Evolutionary conservation across 2,888 invertebrate species (phyloP).

Genomic region (Nephrocerus scutellatus): DNA sequence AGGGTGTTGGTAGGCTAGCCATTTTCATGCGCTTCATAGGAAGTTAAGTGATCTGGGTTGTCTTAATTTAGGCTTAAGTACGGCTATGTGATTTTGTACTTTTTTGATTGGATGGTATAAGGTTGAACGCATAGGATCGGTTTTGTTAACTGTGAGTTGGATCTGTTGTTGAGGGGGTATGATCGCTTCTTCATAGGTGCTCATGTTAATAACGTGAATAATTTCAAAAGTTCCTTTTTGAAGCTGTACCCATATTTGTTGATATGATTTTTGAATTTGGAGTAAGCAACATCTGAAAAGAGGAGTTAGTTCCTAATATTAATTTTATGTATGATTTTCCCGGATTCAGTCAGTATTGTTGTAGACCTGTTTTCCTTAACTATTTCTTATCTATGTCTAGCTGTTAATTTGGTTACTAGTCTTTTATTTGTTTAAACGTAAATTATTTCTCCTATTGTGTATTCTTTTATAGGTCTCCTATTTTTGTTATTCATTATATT

Average conservation of each 20-base stretch:
- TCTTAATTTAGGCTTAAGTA: too few relatives aligned
- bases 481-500: slow-evolving; percentile 10
- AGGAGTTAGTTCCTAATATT: slow-evolving; percentile 9
- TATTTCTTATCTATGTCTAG: slow-evolving; percentile 11
- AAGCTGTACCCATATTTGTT: slow-evolving; percentile 1
- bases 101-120: too few relatives aligned
- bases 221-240: slow-evolving; percentile 4
- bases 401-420: slow-evolving; percentile 11
- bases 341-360: slow-evolving; percentile 12
- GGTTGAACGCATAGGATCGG: too few relatives aligned
- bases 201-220: slow-evolving; percentile 1
- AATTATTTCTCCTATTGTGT: slow-evolving; percentile 7
- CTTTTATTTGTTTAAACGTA: slow-evolving; percentile 13
- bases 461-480: slow-evolving; percentile 6
- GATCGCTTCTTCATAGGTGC: slow-evolving; percentile 1
- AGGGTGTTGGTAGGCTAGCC: too few relatives aligned
- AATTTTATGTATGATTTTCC: slow-evolving; percentile 6
- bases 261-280: slow-evolving; percentile 4
- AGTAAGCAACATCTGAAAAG: background rate
- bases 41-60: too few relatives aligned
- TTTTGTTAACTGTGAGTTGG: too few relatives aligned
- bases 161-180: too few relatives aligned
- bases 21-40: too few relatives aligned
- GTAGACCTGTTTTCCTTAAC: slow-evolving; percentile 16
- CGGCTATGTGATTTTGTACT: too few relatives aligned